These are phyloP conservation scores for Callocephalon fimbriatum DNA, from an alignment of 2,113 vertebrate genomes.

Conservation along the genomic window DNA sequence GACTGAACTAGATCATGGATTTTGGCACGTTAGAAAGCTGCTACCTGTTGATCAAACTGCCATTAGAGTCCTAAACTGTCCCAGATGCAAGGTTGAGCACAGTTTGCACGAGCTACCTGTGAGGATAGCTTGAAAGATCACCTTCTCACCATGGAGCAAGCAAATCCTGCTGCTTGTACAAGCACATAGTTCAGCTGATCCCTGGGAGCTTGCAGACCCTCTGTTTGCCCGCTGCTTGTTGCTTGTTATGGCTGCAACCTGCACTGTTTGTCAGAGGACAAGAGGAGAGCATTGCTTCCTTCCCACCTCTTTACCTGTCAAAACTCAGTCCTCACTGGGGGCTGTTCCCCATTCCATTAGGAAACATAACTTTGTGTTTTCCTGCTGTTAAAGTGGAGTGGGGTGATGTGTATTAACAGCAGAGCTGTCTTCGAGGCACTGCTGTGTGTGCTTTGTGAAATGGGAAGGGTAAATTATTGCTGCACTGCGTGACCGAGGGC, in stretches of 20 bases:
- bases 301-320: not conserved
- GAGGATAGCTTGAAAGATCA: not conserved
- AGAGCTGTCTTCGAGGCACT: not conserved
- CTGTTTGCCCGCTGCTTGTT: not conserved
- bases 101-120: not conserved
- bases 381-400: not conserved
- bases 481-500: rapidly evolving
- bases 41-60: not conserved
- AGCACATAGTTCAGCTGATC: not conserved
- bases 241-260: not conserved
- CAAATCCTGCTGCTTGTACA: not conserved
- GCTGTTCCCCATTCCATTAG: not conserved
- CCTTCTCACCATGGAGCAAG: not conserved
- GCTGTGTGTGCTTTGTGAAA: not conserved
- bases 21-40: not conserved
- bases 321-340: not conserved
- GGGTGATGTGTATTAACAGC: not conserved
- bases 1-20: not conserved
- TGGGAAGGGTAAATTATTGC: not conserved
- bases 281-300: not conserved
- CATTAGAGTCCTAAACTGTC: not conserved
- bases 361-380: not conserved
- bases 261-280: rapidly evolving
- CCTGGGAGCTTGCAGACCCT: not conserved
- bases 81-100: not conserved